These are phyloP conservation scores for Bombus impatiens DNA, from an alignment of 1,140 invertebrate genomes.

Conservation along the genomic window DNA sequence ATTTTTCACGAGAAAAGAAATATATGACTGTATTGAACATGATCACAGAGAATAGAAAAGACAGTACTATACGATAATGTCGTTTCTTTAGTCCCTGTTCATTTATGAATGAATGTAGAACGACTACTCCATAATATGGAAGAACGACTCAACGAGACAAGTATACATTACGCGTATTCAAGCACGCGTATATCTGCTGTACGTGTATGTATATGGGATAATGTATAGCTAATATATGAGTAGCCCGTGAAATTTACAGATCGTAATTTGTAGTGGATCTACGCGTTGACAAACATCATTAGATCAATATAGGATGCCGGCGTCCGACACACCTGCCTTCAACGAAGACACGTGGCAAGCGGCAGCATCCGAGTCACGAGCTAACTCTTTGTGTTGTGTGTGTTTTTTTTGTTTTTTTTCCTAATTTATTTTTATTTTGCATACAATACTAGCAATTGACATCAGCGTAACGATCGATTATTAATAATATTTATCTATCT, in stretches of 20 bases:
- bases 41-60: too few species aligned
- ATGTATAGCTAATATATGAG: neutral
- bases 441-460: slow-evolving; percentile 57
- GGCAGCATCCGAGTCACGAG: slow-evolving; percentile 15
- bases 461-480: slow-evolving; percentile 21
- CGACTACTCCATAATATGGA: too few species aligned
- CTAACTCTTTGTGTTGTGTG: slow-evolving; percentile 55
- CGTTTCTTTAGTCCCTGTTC: neutral
- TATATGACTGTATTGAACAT: neutral
- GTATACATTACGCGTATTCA: too few species aligned
- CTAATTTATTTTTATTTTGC: slow-evolving; percentile 61
- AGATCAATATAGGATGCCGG: neutral
- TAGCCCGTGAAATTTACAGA: neutral
- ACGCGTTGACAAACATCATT: neutral
- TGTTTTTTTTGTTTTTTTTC: slow-evolving; percentile 60
- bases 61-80: neutral
- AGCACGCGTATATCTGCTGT: neutral
- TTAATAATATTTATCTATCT: slow-evolving; percentile 21
- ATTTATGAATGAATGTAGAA: neutral
- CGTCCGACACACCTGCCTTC: neutral
- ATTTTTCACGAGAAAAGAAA: neutral
- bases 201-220: too few species aligned
- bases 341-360: slow-evolving; percentile 23
- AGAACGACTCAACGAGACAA: neutral
- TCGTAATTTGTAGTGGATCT: neutral